These are phyloP conservation scores for Artemisiospiza belli DNA, from an alignment of 2,113 vertebrate genomes.

Conservation along the genomic window DNA sequence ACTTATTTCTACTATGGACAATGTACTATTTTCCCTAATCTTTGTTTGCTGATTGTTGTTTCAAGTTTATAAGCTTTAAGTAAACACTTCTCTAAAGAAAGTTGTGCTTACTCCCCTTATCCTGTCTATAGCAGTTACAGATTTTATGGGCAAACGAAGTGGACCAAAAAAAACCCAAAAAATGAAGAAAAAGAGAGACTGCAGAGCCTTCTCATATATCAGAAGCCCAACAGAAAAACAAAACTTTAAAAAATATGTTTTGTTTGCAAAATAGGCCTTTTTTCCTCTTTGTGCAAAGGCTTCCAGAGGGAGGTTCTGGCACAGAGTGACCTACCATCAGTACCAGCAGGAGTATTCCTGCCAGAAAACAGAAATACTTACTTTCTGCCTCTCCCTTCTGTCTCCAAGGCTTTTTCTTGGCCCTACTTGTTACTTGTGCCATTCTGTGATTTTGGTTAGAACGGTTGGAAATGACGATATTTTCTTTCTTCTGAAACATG, in stretches of 20 bases:
- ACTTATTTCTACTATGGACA: background rate
- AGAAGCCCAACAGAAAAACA: background rate
- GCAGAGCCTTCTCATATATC: background rate
- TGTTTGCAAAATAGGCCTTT: background rate
- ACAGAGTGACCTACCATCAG: background rate
- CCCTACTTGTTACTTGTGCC: background rate
- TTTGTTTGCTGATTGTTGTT: background rate
- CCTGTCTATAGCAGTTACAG: background rate
- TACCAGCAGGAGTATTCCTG: background rate
- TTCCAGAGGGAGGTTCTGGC: background rate
- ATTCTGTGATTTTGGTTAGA: conserved; percentile 1
- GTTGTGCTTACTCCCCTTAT: background rate
- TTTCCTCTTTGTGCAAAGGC: background rate
- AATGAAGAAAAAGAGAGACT: background rate
- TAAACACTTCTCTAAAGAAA: background rate
- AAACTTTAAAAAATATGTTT: background rate
- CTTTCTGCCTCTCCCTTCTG: background rate
- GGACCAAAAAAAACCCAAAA: rapidly evolving
- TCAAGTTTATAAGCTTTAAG: background rate
- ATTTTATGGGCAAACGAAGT: background rate
- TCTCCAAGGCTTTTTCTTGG: background rate
- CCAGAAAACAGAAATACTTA: background rate
- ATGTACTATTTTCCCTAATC: background rate
- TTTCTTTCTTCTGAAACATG: background rate
- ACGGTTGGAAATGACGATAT: background rate